These are phyloP conservation scores for Drosophila atripex DNA, from an alignment of 2,888 invertebrate species.

Conservation along the genomic window DNA sequence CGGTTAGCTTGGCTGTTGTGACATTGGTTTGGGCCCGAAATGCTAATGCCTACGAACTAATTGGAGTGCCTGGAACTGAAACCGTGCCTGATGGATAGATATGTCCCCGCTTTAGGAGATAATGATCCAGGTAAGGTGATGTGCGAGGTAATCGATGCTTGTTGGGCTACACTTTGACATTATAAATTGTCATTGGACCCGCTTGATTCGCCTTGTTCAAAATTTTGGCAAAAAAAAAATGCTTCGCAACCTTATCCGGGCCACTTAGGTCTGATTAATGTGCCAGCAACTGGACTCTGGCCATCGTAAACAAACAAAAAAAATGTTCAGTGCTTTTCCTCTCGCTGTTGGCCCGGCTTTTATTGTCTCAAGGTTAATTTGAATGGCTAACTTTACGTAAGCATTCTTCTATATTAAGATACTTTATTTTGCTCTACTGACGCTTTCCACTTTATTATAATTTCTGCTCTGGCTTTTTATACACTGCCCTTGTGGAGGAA, in stretches of 20 bases:
- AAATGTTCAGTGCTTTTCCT: constrained; percentile 2
- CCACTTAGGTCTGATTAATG: constrained; percentile 76
- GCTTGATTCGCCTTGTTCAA: constrained; percentile 19
- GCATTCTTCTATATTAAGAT: constrained; percentile 32
- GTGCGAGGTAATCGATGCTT: constrained; percentile 25
- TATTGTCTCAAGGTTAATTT: constrained; percentile 76
- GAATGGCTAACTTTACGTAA: constrained; percentile 64
- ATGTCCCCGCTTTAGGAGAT: background rate
- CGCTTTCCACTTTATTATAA: constrained; percentile 25
- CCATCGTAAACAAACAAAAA: constrained; percentile 29
- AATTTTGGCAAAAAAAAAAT: constrained; percentile 22
- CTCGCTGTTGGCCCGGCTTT: constrained; percentile 25
- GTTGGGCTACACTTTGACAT: constrained; percentile 8
- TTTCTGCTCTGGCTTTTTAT: constrained; percentile 33
- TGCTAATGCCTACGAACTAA: constrained; percentile 15
- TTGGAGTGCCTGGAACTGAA: constrained; percentile 17
- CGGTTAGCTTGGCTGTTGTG: constrained; percentile 33
- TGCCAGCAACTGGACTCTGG: constrained; percentile 44
- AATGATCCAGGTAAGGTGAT: background rate
- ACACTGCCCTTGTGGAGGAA: constrained; percentile 28
- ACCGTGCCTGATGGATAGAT: background rate
- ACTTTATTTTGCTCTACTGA: constrained; percentile 26
- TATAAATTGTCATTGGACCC: constrained; percentile 30
- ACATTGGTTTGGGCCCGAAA: constrained; percentile 25
- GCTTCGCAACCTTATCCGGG: constrained; percentile 55